Percentiles rank a stretch among this genome's conserved stretches.
phyloP scores from a whole-genome alignment of 2,888 invertebrate species.

The Lepidocyrtinus sp. region DNA sequence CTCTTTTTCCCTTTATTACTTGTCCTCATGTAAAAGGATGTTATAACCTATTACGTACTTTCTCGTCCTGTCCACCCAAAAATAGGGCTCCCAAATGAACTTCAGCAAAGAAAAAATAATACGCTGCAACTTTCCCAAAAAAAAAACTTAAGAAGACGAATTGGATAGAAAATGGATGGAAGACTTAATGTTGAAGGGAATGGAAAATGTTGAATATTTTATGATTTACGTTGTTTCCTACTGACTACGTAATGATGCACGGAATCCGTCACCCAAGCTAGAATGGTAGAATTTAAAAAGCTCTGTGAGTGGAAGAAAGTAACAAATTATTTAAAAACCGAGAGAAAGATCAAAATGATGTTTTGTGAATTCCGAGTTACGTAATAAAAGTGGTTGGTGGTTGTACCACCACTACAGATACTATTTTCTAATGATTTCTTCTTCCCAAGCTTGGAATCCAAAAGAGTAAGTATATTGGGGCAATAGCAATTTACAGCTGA shows the following conservation, averaged over 20 bases:
- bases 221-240: constrained; percentile 52
- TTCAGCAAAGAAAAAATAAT: too few relatives aligned
- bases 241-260: constrained; percentile 47
- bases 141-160: constrained; percentile 21
- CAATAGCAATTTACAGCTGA: too few relatives aligned
- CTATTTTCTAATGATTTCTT: too few relatives aligned
- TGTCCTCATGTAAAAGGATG: constrained; percentile 8
- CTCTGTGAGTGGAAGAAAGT: constrained; percentile 10
- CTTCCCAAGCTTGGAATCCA: too few relatives aligned
- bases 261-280: too few relatives aligned
- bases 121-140: too few relatives aligned
- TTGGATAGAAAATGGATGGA: constrained; percentile 23
- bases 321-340: constrained; percentile 11
- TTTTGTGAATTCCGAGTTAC: constrained; percentile 18
- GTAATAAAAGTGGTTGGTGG: constrained; percentile 14
- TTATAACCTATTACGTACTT: neutral
- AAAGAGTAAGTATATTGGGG: too few relatives aligned
- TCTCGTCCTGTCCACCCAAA: constrained; percentile 41
- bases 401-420: constrained; percentile 3
- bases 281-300: too few relatives aligned
- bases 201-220: constrained; percentile 51
- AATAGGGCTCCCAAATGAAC: constrained; percentile 17
- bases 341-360: constrained; percentile 10
- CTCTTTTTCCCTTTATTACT: constrained; percentile 20
- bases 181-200: too few relatives aligned